phyloP scores from a whole-genome alignment of 37 sponge, comb jelly and placozoan species.

The Cliona cf. orientalis region DNA sequence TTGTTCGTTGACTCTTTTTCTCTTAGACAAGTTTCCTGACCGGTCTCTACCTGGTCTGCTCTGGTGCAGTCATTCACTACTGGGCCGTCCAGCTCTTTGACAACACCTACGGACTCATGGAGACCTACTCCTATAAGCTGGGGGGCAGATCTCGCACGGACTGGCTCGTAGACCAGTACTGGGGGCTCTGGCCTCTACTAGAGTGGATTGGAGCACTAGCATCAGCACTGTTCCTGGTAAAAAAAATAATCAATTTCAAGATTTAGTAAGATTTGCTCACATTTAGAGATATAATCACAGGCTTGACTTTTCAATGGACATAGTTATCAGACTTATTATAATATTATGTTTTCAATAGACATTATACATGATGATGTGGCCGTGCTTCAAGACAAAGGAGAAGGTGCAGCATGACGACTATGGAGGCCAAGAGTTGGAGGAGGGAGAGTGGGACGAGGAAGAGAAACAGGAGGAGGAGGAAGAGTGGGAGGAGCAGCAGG shows the following conservation, averaged over 20 bases:
- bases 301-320: no score
- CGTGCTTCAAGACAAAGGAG: not conserved
- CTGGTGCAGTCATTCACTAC: slow-evolving; percentile 15
- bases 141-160: not conserved
- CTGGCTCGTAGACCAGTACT: slow-evolving; percentile 22
- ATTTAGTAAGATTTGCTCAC: not conserved
- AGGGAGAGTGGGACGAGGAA: not conserved
- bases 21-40: slow-evolving; percentile 19
- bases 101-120: not conserved
- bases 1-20: no score
- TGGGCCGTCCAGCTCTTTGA: slow-evolving; percentile 5
- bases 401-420: slow-evolving; percentile 1
- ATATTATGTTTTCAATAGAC: not conserved
- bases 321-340: no score
- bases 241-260: not conserved
- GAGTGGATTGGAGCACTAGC: slow-evolving; percentile 32
- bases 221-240: slow-evolving; percentile 22
- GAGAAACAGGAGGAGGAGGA: slow-evolving; percentile 14
- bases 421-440: not conserved
- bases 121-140: not conserved
- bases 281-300: not conserved
- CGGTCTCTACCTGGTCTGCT: slow-evolving; percentile 11
- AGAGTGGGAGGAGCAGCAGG: not conserved
- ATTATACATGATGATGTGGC: slow-evolving; percentile 43
- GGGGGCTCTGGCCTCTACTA: slow-evolving; percentile 38